These are phyloP conservation scores for Aporrectodea caliginosa DNA, from an alignment of 1,140 invertebrate species.

Conservation along the genomic window DNA sequence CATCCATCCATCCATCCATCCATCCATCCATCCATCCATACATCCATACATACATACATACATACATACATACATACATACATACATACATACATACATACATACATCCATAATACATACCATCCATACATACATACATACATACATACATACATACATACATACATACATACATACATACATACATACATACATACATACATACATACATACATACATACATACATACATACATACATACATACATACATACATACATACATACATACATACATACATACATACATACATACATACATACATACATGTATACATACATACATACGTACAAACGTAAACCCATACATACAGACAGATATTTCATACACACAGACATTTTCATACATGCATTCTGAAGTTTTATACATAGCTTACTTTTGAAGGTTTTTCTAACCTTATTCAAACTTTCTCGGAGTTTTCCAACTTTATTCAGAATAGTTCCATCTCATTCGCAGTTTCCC, in stretches of 20 bases:
- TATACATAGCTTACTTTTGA: too few relatives aligned
- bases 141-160: conserved; percentile 22
- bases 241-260: conserved; percentile 3
- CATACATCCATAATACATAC: conserved; percentile 27
- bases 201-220: conserved; percentile 3
- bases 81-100: conserved; percentile 29
- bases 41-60: conserved; percentile 35
- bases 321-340: background rate
- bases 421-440: too few relatives aligned
- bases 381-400: too few relatives aligned
- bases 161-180: conserved; percentile 13
- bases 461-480: too few relatives aligned
- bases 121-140: conserved; percentile 17
- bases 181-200: background rate
- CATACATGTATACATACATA: background rate
- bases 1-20: conserved; percentile 5
- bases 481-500: too few relatives aligned
- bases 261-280: conserved; percentile 9
- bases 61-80: conserved; percentile 34
- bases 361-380: background rate
- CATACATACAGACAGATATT: background rate
- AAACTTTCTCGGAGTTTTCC: too few relatives aligned
- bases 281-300: conserved; percentile 17
- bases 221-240: background rate
- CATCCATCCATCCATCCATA: background rate